phyloP scores from a whole-genome alignment of 2,888 invertebrate species.

The Cremastobaeus sp. region DNA sequence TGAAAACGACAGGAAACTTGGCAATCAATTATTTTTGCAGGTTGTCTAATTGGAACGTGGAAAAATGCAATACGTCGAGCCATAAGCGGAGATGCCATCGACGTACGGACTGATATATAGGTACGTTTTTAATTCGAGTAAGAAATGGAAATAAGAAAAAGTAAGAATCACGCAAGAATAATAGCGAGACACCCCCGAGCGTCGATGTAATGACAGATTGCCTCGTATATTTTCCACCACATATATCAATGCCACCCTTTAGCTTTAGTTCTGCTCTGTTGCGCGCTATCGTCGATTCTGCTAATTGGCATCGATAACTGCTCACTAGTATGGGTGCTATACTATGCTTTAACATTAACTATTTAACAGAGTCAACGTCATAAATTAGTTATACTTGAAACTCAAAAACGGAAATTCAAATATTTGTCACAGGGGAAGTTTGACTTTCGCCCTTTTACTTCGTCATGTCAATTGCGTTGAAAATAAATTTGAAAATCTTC shows the following conservation, averaged over 20 bases:
- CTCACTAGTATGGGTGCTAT: conserved; percentile 43
- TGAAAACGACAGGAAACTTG: too few relatives aligned
- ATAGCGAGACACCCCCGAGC: conserved; percentile 66
- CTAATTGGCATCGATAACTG: conserved; percentile 72
- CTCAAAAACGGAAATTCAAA: too few relatives aligned
- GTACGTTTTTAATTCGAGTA: conserved; percentile 14
- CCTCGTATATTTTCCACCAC: conserved; percentile 77
- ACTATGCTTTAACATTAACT: conserved; percentile 45
- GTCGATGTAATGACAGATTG: conserved; percentile 78
- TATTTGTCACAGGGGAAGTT: too few relatives aligned
- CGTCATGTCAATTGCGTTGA: too few relatives aligned
- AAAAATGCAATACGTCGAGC: too few relatives aligned
- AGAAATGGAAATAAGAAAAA: conserved; percentile 18
- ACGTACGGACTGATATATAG: too few relatives aligned
- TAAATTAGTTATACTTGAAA: neutral
- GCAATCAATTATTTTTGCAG: too few relatives aligned
- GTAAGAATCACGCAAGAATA: conserved; percentile 46
- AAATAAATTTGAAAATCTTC: too few relatives aligned
- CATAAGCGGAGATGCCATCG: too few relatives aligned
- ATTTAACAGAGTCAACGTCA: too few relatives aligned
- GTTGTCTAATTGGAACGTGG: too few relatives aligned
- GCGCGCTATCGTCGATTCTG: conserved; percentile 70
- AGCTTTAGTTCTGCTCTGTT: conserved; percentile 74
- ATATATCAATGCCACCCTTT: conserved; percentile 75
- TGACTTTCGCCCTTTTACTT: too few relatives aligned